Base-by-base conservation (phyloP, 2,113 vertebrate genomes). In the Leuciscus idus region DNA sequence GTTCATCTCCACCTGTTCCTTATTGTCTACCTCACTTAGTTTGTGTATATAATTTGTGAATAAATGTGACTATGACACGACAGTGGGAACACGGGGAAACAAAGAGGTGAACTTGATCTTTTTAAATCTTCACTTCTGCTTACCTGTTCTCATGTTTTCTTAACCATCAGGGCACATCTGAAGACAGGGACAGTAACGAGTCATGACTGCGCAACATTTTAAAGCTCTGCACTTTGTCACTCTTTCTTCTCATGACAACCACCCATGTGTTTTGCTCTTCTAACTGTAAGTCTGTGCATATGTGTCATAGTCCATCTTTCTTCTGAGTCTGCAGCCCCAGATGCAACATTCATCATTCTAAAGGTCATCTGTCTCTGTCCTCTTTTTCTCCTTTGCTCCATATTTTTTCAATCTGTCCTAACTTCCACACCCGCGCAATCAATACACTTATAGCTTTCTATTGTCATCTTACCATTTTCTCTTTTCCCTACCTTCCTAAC, bases 141-240 rank as follows among this genome's bases (percentile, higher is more conserved):
- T 79, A 61, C 30, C 76, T 59, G 30, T 79, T 79, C 30, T 79
- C 55, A 61, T 23, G 19, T 79, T 59, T 79, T 62, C 59, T 66
- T 66, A 46, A 66, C 7, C 36, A 46, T 2, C 23, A 28, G 57
- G 17, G 36, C 59, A 46, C 39, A 66, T 66, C 61, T 19, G 39
- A 81, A 23, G 61, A 79, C 21, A 79, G 33, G 59, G 30, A 4
- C 33, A 36, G 21, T 61, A 39, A 81, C 0, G 9, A 81, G 59
- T 81, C 61, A 48, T 2, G 23, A 7, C 78, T 81, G 15, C 61
- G 30, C 46, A 66, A 81, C 39, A 81, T 66, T 81, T 66, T 81
- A 62, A 48, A 66, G 59, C 30, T 59, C 52, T 59, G 26, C 74
- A 77, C 48, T 77, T 55, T 55, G 17, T 59, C 52, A 59, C 2